Percentiles rank a stretch among this genome's conserved stretches.
Conservation (phyloP, 2,888 invertebrate species). For the Ophion ventricosus region DNA sequence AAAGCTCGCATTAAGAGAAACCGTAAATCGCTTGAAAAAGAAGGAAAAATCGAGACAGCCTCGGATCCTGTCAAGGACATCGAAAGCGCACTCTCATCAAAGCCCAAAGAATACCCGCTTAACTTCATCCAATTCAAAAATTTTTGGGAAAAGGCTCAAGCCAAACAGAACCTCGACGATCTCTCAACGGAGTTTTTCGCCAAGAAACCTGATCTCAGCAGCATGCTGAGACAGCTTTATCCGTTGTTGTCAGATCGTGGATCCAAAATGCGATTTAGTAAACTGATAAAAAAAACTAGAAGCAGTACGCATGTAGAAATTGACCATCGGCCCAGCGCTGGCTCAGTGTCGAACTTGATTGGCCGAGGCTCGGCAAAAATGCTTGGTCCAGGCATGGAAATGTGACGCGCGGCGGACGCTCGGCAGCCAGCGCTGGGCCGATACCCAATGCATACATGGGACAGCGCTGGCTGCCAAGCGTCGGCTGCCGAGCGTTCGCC, state of each 20-base stretch:
- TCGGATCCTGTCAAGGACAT: background rate
- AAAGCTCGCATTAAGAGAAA: background rate
- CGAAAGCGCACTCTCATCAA: background rate
- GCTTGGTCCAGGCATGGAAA: too few species aligned
- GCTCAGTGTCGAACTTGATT: too few species aligned
- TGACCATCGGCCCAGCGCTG: too few species aligned
- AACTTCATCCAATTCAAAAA: constrained; percentile 21
- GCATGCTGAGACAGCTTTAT: constrained; percentile 30
- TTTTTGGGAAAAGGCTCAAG: constrained; percentile 27
- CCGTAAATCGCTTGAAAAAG: background rate
- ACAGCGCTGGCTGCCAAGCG: too few species aligned
- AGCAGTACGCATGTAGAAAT: too few species aligned
- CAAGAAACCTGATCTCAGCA: background rate
- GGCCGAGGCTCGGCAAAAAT: too few species aligned
- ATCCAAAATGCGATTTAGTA: constrained; percentile 30
- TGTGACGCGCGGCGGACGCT: too few species aligned
- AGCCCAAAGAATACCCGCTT: constrained; percentile 20
- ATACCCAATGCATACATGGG: too few species aligned
- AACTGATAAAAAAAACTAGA: constrained; percentile 30
- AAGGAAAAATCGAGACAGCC: too few species aligned
- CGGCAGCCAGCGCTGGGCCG: too few species aligned
- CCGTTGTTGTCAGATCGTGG: constrained; percentile 16
- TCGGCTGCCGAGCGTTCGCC: too few species aligned
- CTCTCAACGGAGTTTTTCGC: background rate
- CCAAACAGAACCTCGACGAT: constrained; percentile 21